Base-by-base conservation (phyloP, 2,888 invertebrate species). In the Gisinianus flammeolus region DNA sequence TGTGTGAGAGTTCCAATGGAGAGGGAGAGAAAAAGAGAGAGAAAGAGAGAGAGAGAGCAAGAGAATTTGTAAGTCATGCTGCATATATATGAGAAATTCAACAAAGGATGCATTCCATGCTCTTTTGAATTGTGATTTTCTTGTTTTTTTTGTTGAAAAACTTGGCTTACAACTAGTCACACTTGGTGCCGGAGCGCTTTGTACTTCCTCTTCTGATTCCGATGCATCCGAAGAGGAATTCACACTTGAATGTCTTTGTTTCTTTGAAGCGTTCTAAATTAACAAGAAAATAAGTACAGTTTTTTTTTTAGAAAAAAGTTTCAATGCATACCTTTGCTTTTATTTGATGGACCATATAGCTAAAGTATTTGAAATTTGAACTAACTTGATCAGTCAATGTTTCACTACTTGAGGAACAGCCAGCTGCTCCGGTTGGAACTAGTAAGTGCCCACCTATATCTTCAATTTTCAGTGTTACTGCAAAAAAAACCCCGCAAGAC, bases 401-500 rank as follows among this genome's bases (percentile, higher is more conserved):
- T 75, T 83, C 83, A 54, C 82, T 85, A 64, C 83, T 84, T 3
- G 80, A 81, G 10, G 82, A 82, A 56, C 79, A 79, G 54, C 79
- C 82, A 5, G 79, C 81, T 26, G 80, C 83, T 8, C 83, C 83
- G 24, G 85, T 82, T n/a, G 85, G 85, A 73, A 83, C 83, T 26
- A 83, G 77, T 28, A 83, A 71, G 58, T 84, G 82, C 3, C 83
- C 83, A 22, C 85, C 83, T 68, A 84, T 81, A 71, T 85, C 85
- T 58, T 85, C 85, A 5, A 85, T 84, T 58, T 79, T 80, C 30
- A 85, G 76, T 22, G 85, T 85, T 0, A 85, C 85, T n/a, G n/a
- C n/a, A n/a, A n/a, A n/a, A n/a, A n/a, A n/a, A n/a, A n/a, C n/a
- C n/a, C n/a, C n/a, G n/a, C n/a, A n/a, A n/a, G n/a, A n/a, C n/a